phyloP scores from a whole-genome alignment of 2,797 vertebrate genomes.

The Pangasius macronema region DNA sequence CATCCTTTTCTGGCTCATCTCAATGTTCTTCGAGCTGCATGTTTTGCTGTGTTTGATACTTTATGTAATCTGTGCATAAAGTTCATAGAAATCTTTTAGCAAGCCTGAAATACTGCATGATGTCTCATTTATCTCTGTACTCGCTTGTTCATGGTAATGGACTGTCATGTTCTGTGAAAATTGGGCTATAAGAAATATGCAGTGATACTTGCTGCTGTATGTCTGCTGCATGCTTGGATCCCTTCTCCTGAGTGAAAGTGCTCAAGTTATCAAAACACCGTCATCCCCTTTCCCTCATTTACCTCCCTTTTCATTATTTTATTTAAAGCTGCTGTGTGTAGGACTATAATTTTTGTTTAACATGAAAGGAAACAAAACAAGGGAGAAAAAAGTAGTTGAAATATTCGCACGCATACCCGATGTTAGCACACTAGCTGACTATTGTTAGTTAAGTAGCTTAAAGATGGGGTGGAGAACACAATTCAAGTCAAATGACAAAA shows the following conservation, averaged over 20 bases:
- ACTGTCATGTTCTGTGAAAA: slow-evolving; percentile 47
- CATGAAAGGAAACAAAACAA: not conserved
- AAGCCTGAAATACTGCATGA: slow-evolving; percentile 25
- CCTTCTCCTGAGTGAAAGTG: not conserved
- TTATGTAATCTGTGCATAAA: not conserved
- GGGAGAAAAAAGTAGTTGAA: not conserved
- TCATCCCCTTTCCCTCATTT: slow-evolving; percentile 17
- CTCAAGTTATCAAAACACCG: slow-evolving; percentile 3
- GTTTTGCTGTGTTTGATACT: not conserved
- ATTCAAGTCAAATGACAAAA: not conserved
- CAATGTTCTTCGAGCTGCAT: slow-evolving; percentile 4
- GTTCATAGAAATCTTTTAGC: not conserved
- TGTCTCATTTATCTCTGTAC: slow-evolving; percentile 24
- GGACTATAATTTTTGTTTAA: not conserved
- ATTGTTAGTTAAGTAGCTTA: not conserved
- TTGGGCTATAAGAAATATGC: slow-evolving; percentile 8
- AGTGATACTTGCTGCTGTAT: slow-evolving; percentile 32
- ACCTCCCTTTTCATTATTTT: not conserved
- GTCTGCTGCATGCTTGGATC: slow-evolving; percentile 27
- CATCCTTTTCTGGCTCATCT: slow-evolving; percentile 18
- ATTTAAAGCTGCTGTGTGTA: slow-evolving; percentile 23
- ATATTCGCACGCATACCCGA: not conserved
- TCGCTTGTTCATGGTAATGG: slow-evolving; percentile 40
- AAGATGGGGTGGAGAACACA: not conserved
- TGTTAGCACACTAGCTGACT: not conserved